Evolutionary conservation across 2,888 invertebrate genomes (phyloP), one percentile per base, ranked within the genome.

Genomic region (Gryllus longicercus): DNA sequence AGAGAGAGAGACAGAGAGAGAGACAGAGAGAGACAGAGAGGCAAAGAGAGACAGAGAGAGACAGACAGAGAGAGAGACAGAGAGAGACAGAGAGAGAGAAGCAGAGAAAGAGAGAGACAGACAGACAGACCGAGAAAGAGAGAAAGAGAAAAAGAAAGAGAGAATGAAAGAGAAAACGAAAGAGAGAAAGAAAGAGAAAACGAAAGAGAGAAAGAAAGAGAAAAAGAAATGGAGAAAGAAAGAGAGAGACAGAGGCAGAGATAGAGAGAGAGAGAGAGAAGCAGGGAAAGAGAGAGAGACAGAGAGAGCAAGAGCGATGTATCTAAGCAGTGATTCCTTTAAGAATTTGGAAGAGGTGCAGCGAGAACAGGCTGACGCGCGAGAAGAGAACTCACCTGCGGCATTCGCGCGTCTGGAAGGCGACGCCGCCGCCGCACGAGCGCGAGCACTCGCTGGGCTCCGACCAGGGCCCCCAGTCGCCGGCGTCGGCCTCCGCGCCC

Each of bases 351-450:
- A 21, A 74, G 11, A 11, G 14, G 21, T 10, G 1, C 18, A 11
- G 74, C 8, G 5, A 8, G 0, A 5, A 5, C 38, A 38, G 38
- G 38, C n/a, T n/a, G n/a, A n/a, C n/a, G 14, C 10, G 63, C 1
- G n/a, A 10, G 38, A 3, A n/a, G n/a, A n/a, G 63, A 63, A 76
- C 88, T 88, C 86, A 93, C 93, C 89, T 90, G 84, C 89, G 88
- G 87, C 96, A 96, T 86, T 91, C 92, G 84, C 97, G 91, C 81
- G 92, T 92, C 88, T 97, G 96, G 85, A 91, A 92, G 82, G 96
- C 93, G 38, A 98, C 96, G 79, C 98, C 98, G 18, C 96, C 96
- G 0, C 98, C 98, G 86, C 98, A 99, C 25, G 95, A 92, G 82
- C 96, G 90, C 8, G 97, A 96, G 88, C 98, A 99, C 80, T 93